A percentile compares a stretch with the other conserved stretches of the same genome.
These are phyloP conservation scores for Piprites chloris DNA, from an alignment of 2,113 vertebrate species.

Conservation along the genomic window DNA sequence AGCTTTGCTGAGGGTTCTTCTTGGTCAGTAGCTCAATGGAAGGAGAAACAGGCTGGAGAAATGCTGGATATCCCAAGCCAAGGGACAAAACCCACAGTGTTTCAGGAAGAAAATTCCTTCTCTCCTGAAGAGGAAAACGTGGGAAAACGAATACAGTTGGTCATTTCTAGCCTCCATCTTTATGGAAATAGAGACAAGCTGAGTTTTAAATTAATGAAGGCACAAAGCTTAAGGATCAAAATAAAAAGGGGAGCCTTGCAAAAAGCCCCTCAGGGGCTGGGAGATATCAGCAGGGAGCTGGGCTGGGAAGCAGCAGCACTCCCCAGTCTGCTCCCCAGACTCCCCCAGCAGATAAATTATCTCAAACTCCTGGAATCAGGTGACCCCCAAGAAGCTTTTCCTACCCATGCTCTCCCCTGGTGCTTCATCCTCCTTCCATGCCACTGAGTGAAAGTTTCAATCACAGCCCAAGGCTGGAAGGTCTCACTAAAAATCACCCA, in stretches of 20 bases:
- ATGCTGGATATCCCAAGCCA: not conserved
- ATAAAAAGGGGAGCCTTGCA: not conserved
- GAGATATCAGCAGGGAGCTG: not conserved
- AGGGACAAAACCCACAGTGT: accelerated
- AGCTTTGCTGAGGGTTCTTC: not conserved
- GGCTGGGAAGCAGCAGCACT: not conserved
- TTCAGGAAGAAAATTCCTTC: not conserved
- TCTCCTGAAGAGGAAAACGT: not conserved
- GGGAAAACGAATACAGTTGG: not conserved
- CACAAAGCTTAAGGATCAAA: conserved; percentile 52
- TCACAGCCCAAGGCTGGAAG: not conserved
- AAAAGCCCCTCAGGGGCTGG: not conserved
- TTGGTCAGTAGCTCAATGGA: not conserved
- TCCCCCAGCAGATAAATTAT: not conserved
- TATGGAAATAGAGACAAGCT: not conserved
- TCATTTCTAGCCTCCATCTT: not conserved
- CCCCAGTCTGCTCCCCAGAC: not conserved
- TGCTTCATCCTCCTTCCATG: not conserved
- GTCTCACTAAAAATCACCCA: not conserved
- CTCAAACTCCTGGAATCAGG: not conserved
- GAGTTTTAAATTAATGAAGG: conserved; percentile 35
- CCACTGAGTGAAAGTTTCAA: not conserved
- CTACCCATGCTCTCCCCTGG: accelerated
- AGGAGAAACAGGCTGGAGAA: not conserved
- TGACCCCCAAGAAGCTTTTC: not conserved